Evolutionary conservation across 2,888 invertebrate species (phyloP), one percentile per base, ranked within the genome.

Genomic region (Terebella lapidaria): DNA sequence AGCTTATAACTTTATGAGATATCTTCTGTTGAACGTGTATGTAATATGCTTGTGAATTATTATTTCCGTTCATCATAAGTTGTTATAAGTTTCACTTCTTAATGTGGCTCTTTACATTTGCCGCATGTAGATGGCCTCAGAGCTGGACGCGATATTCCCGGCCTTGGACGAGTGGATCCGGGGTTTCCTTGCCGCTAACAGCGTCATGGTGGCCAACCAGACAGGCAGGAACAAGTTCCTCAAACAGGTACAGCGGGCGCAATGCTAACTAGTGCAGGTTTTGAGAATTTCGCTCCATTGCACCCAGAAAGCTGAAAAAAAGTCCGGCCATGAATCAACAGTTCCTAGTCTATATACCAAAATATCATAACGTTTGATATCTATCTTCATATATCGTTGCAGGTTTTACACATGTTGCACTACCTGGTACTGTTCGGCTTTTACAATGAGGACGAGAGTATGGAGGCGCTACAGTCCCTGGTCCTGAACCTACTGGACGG

Each of bases 361-460:
- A n/a, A 10, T n/a, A 35, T 35, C 42, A 35, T 35, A 10, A 35
- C n/a, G 10, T 15, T 35, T n/a, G n/a, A 10, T n/a, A 35, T 35
- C 42, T 15, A 15, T n/a, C 22, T 20, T 22, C 49, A n/a, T 24
- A 49, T 49, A 22, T n/a, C 35, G 24, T 28, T 20, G 28, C 59
- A 80, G 78, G 80, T 81, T 15, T 67, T 81, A 42, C 64, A 75
- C 10, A 68, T 81, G 54, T 66, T 80, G 54, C 76, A 77, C 62
- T 75, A 74, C 65, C 69, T 81, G 58, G 78, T 80, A 5, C 74
- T 72, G 65, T 79, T 76, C 63, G 80, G 80, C 54, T 79, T 79
- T 68, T 81, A 81, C 69, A 71, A 75, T 55, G 75, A 77, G 59
- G 69, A 68, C 27, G 74, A 75, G 24, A 79, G 79, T 59, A 77